These are phyloP conservation scores for Oplegnathus fasciatus DNA, from an alignment of 2,113 vertebrate genomes.

Conservation along the genomic window DNA sequence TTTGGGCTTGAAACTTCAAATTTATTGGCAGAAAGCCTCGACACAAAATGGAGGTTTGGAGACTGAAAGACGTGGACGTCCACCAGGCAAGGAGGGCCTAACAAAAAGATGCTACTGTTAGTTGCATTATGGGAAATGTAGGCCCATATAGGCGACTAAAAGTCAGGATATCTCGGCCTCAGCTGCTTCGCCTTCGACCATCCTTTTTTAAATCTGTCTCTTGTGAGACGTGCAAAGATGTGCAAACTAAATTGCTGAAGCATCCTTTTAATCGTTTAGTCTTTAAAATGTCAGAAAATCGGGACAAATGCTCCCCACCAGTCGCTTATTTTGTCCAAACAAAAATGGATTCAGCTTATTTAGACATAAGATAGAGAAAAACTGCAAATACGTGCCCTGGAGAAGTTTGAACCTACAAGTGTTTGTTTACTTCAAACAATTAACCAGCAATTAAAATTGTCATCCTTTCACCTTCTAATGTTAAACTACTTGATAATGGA, in stretches of 20 bases:
- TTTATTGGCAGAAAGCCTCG: too few species aligned
- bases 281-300: not conserved
- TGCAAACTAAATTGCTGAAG: not conserved
- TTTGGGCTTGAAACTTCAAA: not conserved
- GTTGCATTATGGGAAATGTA: slow-evolving; percentile 1
- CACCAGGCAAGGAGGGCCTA: not conserved
- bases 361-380: not conserved
- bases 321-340: not conserved
- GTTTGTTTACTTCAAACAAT: not conserved
- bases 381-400: not conserved
- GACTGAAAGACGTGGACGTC: not conserved
- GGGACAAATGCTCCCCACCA: too few species aligned
- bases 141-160: not conserved
- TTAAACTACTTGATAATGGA: not conserved
- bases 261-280: not conserved
- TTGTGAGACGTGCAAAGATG: not conserved
- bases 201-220: not conserved
- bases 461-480: not conserved
- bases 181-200: not conserved
- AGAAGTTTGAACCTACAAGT: not conserved
- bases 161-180: not conserved
- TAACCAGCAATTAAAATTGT: not conserved
- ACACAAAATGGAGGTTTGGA: not conserved
- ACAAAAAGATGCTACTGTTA: not conserved
- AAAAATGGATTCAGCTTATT: not conserved